Base-by-base conservation (phyloP, 2,113 vertebrate species). In the Syngnathus typhle region DNA sequence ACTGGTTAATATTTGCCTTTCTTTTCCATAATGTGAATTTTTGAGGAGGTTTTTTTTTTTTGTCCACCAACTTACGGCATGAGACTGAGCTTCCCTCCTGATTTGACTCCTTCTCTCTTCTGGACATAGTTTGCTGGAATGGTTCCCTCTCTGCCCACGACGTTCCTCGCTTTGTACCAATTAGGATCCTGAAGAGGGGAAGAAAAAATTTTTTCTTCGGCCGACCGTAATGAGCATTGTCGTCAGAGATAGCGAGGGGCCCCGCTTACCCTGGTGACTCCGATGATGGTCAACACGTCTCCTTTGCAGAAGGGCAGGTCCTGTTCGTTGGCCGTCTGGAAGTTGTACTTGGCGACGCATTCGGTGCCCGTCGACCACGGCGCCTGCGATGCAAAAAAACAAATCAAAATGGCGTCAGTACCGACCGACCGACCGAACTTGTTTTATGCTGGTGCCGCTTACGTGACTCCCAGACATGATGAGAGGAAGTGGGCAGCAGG, bases 121-220 rank as follows among this genome's bases (percentile, higher is more conserved):
- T 99, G 96, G 60, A 99, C 96, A 5, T 99, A 99, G 91, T 99
- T 99, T 39, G 96, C 95, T 0, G 97, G 97, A 71, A 99, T 99
- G 87, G 95, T 98, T 15, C 97, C 97, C 72, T 98, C 96, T 67
- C 91, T 92, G 78, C 96, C 96, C 77, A 91, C 92, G 7, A 94
- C 93, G 90, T 98, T 98, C 76, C 93, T 98, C 1, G 97, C 97
- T 91, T 94, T 95, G 93, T 99, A 99, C 97, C 97, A 99, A 82
- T 99, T 99, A 65, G 95, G 95, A 80, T 99, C 97, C 97, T 98
- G 79, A 38, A 83, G 82, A 5, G 23, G 27, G 2, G 2, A 32
- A 19, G 69, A 23, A 23, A 23, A 23, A 23, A 23, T 23, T 23
- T 58, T 41, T 0, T 58, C 13, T 58, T 58, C 32, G 37, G 6